Evolutionary conservation across 1,140 invertebrate genomes (phyloP).

Genomic region (Onthophagus taurus): DNA sequence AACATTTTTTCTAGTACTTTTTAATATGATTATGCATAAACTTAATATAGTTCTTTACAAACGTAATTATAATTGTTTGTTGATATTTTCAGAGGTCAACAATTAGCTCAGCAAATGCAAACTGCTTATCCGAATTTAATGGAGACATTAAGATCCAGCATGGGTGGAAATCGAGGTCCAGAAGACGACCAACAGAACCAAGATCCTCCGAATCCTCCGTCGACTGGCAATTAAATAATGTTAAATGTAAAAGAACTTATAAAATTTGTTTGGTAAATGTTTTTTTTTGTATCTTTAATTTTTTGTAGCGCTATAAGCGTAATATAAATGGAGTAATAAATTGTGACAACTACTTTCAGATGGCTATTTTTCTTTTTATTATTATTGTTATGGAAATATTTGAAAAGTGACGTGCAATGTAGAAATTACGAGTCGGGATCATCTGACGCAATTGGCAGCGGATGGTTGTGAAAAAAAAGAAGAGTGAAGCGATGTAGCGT

Average conservation of each 20-base stretch:
- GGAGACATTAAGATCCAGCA: conserved; percentile 45
- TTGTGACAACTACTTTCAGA: not conserved
- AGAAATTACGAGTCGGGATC: too few relatives aligned
- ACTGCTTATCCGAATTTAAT: conserved; percentile 56
- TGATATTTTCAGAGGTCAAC: conserved; percentile 50
- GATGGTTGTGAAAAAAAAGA: not conserved
- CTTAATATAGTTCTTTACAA: too few relatives aligned
- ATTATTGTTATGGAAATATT: not conserved
- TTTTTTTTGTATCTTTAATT: conserved; percentile 4
- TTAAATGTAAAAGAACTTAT: not conserved
- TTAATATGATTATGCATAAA: too few relatives aligned
- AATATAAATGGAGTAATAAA: not conserved
- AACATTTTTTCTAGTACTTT: too few relatives aligned
- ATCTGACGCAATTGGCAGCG: too few relatives aligned
- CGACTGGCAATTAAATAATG: too few relatives aligned
- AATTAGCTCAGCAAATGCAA: conserved; percentile 58
- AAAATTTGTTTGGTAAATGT: not conserved
- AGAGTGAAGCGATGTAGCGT: not conserved
- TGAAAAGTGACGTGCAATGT: not conserved
- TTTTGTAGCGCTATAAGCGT: not conserved
- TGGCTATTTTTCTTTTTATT: not conserved
- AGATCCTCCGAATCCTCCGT: too few relatives aligned
- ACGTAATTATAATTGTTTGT: too few relatives aligned
- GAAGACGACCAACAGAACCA: not conserved
- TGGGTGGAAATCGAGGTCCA: not conserved